Evolutionary conservation across 2,888 invertebrate genomes (phyloP).

Genomic region (Drosophila leonis): DNA sequence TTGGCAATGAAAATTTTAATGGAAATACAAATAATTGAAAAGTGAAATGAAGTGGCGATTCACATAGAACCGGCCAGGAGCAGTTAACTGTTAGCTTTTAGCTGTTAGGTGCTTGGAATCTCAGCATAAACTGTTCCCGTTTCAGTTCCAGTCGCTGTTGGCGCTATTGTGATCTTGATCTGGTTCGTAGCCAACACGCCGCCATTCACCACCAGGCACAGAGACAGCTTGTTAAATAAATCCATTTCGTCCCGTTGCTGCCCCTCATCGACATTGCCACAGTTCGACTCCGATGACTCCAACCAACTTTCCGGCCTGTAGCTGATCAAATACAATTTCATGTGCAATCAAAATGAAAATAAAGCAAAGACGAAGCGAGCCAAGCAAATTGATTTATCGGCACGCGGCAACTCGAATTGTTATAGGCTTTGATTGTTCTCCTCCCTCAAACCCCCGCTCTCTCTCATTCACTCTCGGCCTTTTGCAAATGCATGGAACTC

Average conservation of each 20-base stretch:
- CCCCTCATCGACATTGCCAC: background rate
- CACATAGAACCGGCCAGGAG: constrained; percentile 18
- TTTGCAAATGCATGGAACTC: constrained; percentile 5
- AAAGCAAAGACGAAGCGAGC: constrained; percentile 44
- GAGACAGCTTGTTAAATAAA: constrained; percentile 37
- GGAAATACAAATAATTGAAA: constrained; percentile 27
- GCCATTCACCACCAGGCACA: constrained; percentile 41
- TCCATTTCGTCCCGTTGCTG: background rate
- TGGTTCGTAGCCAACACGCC: constrained; percentile 15
- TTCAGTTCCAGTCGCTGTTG: constrained; percentile 16
- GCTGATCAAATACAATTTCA: constrained; percentile 65
- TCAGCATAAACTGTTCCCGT: constrained; percentile 28
- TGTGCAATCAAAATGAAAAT: constrained; percentile 65
- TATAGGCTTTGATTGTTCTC: constrained; percentile 53
- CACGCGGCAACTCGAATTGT: constrained; percentile 74
- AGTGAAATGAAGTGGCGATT: constrained; percentile 58
- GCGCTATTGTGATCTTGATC: constrained; percentile 38
- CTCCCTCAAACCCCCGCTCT: background rate
- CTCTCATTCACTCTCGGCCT: background rate
- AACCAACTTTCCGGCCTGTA: constrained; percentile 42
- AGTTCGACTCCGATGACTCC: constrained; percentile 17
- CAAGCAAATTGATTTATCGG: constrained; percentile 76
- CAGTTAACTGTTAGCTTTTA: background rate
- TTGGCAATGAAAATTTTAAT: constrained; percentile 42
- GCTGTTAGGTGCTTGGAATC: background rate